Evolutionary conservation across 2,113 vertebrate genomes (phyloP).

Genomic region (Cettia cetti): DNA sequence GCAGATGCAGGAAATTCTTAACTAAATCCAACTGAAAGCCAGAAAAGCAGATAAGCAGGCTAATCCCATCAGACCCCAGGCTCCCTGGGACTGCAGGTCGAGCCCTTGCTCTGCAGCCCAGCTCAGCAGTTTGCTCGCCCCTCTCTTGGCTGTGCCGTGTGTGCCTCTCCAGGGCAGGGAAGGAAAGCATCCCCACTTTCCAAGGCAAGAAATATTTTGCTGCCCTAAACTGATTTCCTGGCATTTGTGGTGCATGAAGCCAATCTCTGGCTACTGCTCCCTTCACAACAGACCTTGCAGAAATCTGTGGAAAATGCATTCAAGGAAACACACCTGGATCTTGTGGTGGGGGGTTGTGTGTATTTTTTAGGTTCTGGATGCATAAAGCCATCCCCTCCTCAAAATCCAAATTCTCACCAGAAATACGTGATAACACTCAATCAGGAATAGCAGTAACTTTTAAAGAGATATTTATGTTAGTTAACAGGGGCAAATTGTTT

Average conservation of each 20-base stretch:
- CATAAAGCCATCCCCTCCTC: not conserved
- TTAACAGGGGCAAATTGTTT: not conserved
- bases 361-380: not conserved
- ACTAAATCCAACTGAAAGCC: constrained; percentile 47
- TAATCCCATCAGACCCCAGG: constrained; percentile 33
- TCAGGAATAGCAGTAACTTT: not conserved
- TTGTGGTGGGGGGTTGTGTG: not conserved
- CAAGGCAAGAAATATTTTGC: not conserved
- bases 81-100: constrained; percentile 6
- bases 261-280: not conserved
- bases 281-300: not conserved
- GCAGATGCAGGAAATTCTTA: constrained; percentile 59
- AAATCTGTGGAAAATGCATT: not conserved
- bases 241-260: not conserved
- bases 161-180: not conserved
- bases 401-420: not conserved
- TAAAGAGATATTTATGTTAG: not conserved
- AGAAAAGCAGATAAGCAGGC: constrained; percentile 51
- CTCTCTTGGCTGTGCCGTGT: not conserved
- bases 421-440: not conserved
- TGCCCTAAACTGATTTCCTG: not conserved
- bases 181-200: not conserved
- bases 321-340: not conserved
- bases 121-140: constrained; percentile 49
- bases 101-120: not conserved